Evolutionary conservation across 2,113 vertebrate genomes (phyloP), one percentile per base, ranked within the genome.

Genomic region (Oceanodroma tethys): DNA sequence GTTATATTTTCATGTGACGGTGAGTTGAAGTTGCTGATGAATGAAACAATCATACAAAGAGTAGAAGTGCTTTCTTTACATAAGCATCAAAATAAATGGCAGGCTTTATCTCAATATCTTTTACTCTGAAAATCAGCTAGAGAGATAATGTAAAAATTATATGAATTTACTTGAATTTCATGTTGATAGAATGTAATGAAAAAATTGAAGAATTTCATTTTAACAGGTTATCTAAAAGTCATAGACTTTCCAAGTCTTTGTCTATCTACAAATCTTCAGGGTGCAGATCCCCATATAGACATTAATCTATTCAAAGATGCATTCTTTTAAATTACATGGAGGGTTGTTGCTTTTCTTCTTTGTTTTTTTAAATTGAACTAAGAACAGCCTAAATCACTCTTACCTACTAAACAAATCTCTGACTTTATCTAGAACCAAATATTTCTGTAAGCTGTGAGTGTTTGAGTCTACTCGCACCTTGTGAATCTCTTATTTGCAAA

Each of bases 401-500:
- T 16, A 53, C 0, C 0, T 29, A n/a, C 7, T 45, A 75, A 88
- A 59, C 0, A 32, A 65, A 45, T 30, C 4, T 79, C 27, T 48
- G 21, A 40, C 16, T 27, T 3, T 14, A 26, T 45, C 16, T 43
- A 80, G 40, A 85, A 75, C 0, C 25, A 87, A 70, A 36, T 23
- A 47, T 65, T 90, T 75, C 13, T 18, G 36, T 15, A 56, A 34
- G 5, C 5, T 34, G 1, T 34, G 26, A 67, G 4, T 19, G 3
- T 72, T 38, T 60, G 7, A 42, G 7, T 75, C 23, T 27, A 40
- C 6, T 60, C 43, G 6, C 2, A n/a, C 6, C 7, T 79, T 90
- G 36, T 90, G 74, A 94, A 95, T 91, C 53, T 65, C 62, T 93
- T 91, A 85, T 62, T 97, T 96, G 56, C 70, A 94, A 95, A 96